A percentile compares a stretch with the other conserved stretches of the same genome.
phyloP scores from a whole-genome alignment of 2,888 invertebrate genomes.

The Yponomeuta cagnagella region DNA sequence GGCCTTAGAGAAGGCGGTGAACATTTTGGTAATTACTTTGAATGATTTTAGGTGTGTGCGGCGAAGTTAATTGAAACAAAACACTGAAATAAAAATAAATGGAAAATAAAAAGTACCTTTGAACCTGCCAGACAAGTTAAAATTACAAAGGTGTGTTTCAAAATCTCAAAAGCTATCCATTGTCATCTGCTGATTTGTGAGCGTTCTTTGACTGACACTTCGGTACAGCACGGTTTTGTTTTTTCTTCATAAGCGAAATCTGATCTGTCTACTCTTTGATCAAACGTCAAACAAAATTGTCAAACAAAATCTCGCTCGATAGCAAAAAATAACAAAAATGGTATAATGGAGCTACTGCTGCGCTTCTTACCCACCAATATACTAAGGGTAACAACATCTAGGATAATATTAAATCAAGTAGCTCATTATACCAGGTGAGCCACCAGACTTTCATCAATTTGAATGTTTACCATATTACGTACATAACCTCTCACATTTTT shows the following conservation, averaged over 20 bases:
- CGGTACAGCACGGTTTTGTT: background rate
- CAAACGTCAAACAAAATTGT: slow-evolving; percentile 27
- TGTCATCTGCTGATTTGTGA: background rate
- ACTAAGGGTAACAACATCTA: slow-evolving; percentile 52
- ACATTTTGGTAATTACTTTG: slow-evolving; percentile 32
- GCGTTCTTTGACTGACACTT: slow-evolving; percentile 1
- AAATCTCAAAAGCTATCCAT: background rate
- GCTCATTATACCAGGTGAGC: slow-evolving; percentile 64
- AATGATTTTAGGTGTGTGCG: background rate
- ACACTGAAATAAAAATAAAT: slow-evolving; percentile 20
- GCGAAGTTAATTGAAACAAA: slow-evolving; percentile 21
- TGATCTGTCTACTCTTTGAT: background rate
- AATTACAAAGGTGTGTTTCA: background rate
- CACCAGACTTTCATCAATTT: slow-evolving; percentile 18
- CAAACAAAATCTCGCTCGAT: slow-evolving; percentile 46
- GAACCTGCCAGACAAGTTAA: slow-evolving; percentile 27
- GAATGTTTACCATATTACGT: slow-evolving; percentile 35
- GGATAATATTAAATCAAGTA: slow-evolving; percentile 57
- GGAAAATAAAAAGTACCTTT: slow-evolving; percentile 34
- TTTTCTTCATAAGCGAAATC: background rate
- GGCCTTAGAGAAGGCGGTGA: slow-evolving; percentile 40
- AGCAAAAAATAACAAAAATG: slow-evolving; percentile 55
- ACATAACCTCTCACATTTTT: slow-evolving; percentile 46
- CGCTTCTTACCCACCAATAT: slow-evolving; percentile 60
- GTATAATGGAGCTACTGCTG: slow-evolving; percentile 71